Percentiles rank a stretch among this genome's conserved stretches.
These are phyloP conservation scores for Struthidea cinerea DNA, from an alignment of 2,113 vertebrate species.

Conservation along the genomic window DNA sequence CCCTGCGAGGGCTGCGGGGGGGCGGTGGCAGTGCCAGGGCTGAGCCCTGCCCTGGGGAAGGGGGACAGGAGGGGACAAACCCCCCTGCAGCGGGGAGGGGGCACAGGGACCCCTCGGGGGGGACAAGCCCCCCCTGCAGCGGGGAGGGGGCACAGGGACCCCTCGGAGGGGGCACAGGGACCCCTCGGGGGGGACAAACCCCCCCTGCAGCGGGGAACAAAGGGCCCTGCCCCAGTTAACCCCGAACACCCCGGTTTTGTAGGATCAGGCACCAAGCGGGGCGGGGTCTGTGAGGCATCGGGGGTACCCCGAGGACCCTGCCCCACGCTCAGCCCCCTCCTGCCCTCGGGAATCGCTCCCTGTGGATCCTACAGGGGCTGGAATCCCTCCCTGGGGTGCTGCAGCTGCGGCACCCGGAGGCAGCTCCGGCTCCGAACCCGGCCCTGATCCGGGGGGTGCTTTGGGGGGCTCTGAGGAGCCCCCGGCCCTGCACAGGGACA, in stretches of 20 bases:
- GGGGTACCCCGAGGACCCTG: background rate
- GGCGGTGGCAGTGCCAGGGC: background rate
- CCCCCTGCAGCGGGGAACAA: background rate
- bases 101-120: background rate
- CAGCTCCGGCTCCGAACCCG: accelerated
- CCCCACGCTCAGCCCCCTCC: background rate
- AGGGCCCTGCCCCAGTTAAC: background rate
- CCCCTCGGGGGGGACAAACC: background rate
- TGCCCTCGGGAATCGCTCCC: background rate
- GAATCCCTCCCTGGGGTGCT: background rate
- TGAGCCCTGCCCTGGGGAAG: background rate
- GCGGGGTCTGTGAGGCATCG: accelerated
- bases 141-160: background rate
- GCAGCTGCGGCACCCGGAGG: background rate
- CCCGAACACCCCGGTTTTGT: accelerated
- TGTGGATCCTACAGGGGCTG: accelerated
- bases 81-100: background rate
- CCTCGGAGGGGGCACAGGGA: background rate
- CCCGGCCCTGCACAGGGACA: accelerated
- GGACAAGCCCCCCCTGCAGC: too few relatives aligned
- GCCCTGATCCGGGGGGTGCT: accelerated
- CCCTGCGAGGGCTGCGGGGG: accelerated
- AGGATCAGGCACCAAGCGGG: accelerated
- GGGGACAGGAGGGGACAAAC: background rate
- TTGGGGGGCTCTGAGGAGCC: background rate